phyloP scores from a whole-genome alignment of 2,888 invertebrate genomes.

The Napeogenes sylphis region DNA sequence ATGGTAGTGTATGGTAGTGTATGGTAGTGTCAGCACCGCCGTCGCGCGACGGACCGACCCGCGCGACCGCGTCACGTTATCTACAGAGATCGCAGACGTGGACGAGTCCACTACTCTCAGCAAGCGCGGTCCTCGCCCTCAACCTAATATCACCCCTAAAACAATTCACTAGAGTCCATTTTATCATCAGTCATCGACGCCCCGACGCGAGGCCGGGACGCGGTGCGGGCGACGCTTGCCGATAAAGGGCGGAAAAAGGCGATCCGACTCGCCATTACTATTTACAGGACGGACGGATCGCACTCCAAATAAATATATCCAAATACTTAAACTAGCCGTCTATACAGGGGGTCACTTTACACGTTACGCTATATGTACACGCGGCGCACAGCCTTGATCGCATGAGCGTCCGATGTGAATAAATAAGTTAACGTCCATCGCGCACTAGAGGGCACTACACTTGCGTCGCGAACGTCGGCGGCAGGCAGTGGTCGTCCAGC shows the following conservation, averaged over 20 bases:
- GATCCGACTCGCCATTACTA: slow-evolving; percentile 64
- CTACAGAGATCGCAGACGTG: slow-evolving; percentile 75
- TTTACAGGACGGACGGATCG: slow-evolving; percentile 71
- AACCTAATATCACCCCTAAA: slow-evolving; percentile 14
- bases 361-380: slow-evolving; percentile 74
- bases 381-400: slow-evolving; percentile 75
- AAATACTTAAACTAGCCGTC: slow-evolving; percentile 73
- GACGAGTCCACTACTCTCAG: slow-evolving; percentile 61
- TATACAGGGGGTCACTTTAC: slow-evolving; percentile 76
- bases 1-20: slow-evolving; percentile 4
- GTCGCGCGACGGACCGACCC: slow-evolving; percentile 54
- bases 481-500: slow-evolving; percentile 85
- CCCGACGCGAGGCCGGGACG: background rate
- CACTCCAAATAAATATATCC: slow-evolving; percentile 72
- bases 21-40: slow-evolving; percentile 24
- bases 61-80: slow-evolving; percentile 51
- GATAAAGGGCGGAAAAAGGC: slow-evolving; percentile 55
- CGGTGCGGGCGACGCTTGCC: slow-evolving; percentile 53
- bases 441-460: slow-evolving; percentile 77
- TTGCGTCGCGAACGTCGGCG: slow-evolving; percentile 86
- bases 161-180: slow-evolving; percentile 13
- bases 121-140: slow-evolving; percentile 48
- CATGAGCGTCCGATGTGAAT: slow-evolving; percentile 71
- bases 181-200: slow-evolving; percentile 5
- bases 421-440: slow-evolving; percentile 61